Percentiles rank a stretch among this genome's conserved stretches.
Conservation (phyloP, 2,113 vertebrate species). For the Scortum barcoo region DNA sequence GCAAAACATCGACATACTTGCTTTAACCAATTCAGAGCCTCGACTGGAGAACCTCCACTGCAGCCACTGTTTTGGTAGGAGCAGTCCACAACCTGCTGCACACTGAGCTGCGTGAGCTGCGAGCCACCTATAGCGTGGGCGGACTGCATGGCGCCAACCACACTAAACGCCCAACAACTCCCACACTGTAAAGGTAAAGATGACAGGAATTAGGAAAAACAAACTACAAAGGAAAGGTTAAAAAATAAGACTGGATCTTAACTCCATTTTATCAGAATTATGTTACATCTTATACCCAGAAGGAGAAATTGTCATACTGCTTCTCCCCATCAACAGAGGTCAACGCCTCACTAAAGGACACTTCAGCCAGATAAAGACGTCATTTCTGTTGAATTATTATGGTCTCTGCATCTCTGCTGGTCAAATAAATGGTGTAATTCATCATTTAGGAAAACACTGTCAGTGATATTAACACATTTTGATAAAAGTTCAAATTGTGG, state of each 20-base stretch:
- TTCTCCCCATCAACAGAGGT: neutral
- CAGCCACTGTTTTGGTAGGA: constrained; percentile 89
- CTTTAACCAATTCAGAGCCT: constrained; percentile 89
- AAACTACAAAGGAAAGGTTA: neutral
- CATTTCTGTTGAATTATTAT: neutral
- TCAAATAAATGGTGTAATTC: neutral
- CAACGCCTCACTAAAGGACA: neutral
- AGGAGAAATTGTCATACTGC: neutral
- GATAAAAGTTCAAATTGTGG: neutral
- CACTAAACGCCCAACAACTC: constrained; percentile 95
- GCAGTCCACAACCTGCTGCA: constrained; percentile 95
- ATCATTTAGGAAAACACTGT: too few species aligned
- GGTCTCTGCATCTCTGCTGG: neutral
- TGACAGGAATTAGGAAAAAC: neutral
- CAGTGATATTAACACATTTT: too few species aligned
- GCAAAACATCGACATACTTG: constrained; percentile 80
- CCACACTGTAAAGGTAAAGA: constrained; percentile 86
- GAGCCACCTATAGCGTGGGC: constrained; percentile 84
- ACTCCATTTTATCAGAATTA: neutral
- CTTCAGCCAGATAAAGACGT: neutral
- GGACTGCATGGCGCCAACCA: constrained; percentile 89
- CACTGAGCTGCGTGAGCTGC: constrained; percentile 87
- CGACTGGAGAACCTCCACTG: constrained; percentile 86
- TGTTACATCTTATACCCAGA: neutral
- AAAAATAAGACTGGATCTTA: neutral